phyloP scores from a whole-genome alignment of 2,113 vertebrate species.

The Archocentrus centrarchus region DNA sequence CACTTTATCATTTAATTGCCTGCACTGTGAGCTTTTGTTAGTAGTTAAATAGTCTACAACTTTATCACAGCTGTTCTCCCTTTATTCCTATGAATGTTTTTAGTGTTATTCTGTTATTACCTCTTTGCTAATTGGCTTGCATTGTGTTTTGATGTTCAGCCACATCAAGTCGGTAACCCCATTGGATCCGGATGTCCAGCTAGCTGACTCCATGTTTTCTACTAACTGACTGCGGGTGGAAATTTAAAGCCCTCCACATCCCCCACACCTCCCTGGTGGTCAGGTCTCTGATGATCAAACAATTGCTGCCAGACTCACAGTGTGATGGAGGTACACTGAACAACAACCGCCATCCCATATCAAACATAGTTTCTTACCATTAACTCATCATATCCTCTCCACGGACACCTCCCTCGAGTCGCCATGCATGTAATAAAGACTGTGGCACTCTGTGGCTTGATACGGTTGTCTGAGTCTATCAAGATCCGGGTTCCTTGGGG shows the following conservation, averaged over 20 bases:
- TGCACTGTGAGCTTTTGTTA: conserved; percentile 20
- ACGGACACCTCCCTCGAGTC: conserved; percentile 26
- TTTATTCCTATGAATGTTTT: conserved; percentile 8
- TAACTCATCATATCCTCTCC: conserved; percentile 52
- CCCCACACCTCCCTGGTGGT: not conserved
- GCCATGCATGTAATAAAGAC: conserved; percentile 67
- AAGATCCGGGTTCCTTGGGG: conserved; percentile 62
- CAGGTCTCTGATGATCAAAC: conserved; percentile 20
- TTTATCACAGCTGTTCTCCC: conserved; percentile 4
- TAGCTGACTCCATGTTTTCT: not conserved
- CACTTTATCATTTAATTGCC: conserved; percentile 49
- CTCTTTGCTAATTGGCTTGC: conserved; percentile 2
- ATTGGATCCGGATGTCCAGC: not conserved
- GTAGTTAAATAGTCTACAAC: not conserved
- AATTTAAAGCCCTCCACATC: not conserved
- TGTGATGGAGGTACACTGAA: conserved; percentile 31
- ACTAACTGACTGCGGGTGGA: not conserved
- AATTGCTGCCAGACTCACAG: not conserved
- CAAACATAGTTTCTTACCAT: conserved; percentile 51
- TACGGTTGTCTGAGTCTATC: conserved; percentile 71
- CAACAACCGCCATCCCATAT: conserved; percentile 41
- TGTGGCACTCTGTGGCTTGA: conserved; percentile 62
- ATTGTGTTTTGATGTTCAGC: not conserved
- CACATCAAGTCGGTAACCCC: not conserved
- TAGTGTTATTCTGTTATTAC: not conserved